Percentiles rank a stretch among this genome's conserved stretches.
phyloP scores from a whole-genome alignment of 2,113 vertebrate species.

The Leucopsar rothschildi region DNA sequence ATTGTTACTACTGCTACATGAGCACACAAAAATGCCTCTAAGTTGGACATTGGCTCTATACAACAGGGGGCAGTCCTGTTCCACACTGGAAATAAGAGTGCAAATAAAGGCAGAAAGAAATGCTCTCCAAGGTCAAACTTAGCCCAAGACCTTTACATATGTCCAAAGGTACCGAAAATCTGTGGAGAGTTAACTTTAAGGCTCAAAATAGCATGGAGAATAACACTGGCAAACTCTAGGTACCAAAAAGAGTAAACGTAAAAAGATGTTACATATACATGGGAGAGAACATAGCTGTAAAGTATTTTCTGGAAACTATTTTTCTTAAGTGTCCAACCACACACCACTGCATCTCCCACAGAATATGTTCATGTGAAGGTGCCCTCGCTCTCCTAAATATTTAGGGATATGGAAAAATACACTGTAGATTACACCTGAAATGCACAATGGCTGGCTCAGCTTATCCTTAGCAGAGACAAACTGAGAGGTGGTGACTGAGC shows the following conservation, averaged over 20 bases:
- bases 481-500: neutral
- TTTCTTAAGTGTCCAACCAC: neutral
- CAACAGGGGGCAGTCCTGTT: neutral
- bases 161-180: neutral
- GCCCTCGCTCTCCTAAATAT: neutral
- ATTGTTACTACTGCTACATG: neutral
- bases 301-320: neutral
- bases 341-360: neutral
- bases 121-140: neutral
- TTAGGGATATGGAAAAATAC: neutral
- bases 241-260: neutral
- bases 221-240: neutral
- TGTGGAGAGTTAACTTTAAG: neutral
- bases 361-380: accelerated
- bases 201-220: neutral
- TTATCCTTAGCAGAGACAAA: neutral
- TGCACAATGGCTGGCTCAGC: neutral
- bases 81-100: neutral
- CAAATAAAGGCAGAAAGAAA: neutral
- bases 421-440: neutral
- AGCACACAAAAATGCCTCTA: neutral
- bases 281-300: neutral
- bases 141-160: neutral
- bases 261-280: neutral
- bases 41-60: neutral